Base-by-base conservation (phyloP, 2,797 vertebrate species). In the Rhinogobio ventralis region DNA sequence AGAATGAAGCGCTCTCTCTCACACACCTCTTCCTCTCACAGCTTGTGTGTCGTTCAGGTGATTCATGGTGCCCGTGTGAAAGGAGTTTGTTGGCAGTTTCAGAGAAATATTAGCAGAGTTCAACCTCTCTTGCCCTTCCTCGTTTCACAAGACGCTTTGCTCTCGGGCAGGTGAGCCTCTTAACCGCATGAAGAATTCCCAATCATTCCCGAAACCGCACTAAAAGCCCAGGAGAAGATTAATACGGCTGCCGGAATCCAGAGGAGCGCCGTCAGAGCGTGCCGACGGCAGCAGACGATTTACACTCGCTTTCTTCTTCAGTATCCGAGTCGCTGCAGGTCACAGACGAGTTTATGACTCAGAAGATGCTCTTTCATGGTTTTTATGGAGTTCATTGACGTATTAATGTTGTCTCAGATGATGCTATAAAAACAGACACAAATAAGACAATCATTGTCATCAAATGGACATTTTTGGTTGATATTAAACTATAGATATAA, bases 21-120 rank as follows among this genome's bases (percentile, higher is more conserved):
- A 93, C 91, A 90, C 90, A 91, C 93, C 90, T 94, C 94, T 94
- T 93, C 91, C 92, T 93, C 94, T 92, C 92, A 5, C 90, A 91
- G 91, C 89, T 90, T 89, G 93, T 92, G 93, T 94, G 93, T 94
- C 93, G 93, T 92, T 85, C 84, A 90, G 89, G 87, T 91, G 91
- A 93, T 93, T 94, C 91, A 92, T 86, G 89, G 88, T 64, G 30
- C 89, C 91, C 86, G 85, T 90, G 88, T 93, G 88, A 94, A 93
- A 92, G 88, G 88, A 89, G 67, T 81, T 75, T 79, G 83, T 88
- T 66, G 67, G 78, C 88, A 89, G 93, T 92, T 89, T 93, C 85
- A 87, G 90, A 92, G 91, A 94, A 93, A 92, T 91, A 92, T 93
- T 88, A 91, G 90, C 91, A 90, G 88, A 92, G 93, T 93, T 94